Evolutionary conservation across 1,140 invertebrate genomes (phyloP).

Genomic region (Aphaenogaster floridana): DNA sequence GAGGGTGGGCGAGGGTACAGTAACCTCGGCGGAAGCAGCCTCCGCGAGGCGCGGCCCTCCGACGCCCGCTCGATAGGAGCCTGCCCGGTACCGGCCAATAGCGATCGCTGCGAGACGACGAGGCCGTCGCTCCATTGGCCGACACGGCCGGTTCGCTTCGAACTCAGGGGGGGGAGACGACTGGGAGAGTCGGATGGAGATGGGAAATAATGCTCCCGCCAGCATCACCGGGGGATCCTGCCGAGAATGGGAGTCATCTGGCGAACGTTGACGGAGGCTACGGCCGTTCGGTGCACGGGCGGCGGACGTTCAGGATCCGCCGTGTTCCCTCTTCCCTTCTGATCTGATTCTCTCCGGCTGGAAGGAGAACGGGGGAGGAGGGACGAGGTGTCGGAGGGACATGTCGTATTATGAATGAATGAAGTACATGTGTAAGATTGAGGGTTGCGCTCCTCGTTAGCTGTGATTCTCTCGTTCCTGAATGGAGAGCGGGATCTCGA

Average conservation of each 20-base stretch:
- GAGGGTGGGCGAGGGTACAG: conserved; percentile 61
- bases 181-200: conserved; percentile 70
- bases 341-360: not conserved
- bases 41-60: conserved; percentile 84
- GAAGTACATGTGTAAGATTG: conserved; percentile 26
- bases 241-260: conserved; percentile 84
- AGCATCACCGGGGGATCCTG: conserved; percentile 74
- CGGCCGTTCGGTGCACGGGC: conserved; percentile 1
- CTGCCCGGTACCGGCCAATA: conserved; percentile 69
- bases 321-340: conserved; percentile 3
- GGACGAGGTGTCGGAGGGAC: not conserved
- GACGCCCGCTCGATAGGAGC: conserved; percentile 85
- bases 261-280: conserved; percentile 71
- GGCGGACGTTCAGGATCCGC: not conserved
- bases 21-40: conserved; percentile 68
- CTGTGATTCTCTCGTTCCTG: not conserved
- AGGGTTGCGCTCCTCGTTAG: not conserved
- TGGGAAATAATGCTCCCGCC: conserved; percentile 74
- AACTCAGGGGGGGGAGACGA: conserved; percentile 68
- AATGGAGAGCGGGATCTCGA: not conserved
- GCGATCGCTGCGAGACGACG: conserved; percentile 73
- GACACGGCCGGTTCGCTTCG: conserved; percentile 76
- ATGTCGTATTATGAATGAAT: conserved; percentile 45
- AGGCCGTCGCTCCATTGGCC: conserved; percentile 83
- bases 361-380: not conserved